Percentiles rank a stretch among this genome's conserved stretches.
These are phyloP conservation scores for Myiozetetes cayanensis DNA, from an alignment of 2,113 vertebrate species.

Conservation along the genomic window DNA sequence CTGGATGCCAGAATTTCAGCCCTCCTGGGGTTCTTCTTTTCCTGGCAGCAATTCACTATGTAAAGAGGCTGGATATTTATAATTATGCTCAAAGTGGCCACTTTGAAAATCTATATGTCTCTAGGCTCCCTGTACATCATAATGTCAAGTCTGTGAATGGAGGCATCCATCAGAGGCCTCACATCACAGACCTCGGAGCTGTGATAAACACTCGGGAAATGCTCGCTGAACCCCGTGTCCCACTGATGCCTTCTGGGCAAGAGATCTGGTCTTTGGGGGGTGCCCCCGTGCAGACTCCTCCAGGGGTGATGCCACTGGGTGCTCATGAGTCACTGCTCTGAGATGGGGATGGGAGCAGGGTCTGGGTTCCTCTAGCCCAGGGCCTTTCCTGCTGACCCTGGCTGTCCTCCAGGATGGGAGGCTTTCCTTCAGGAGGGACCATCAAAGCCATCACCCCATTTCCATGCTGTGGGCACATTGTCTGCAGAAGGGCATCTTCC, in stretches of 20 bases:
- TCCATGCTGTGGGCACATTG: accelerated
- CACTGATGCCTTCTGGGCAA: neutral
- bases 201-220: conserved; percentile 53
- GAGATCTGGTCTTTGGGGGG: neutral
- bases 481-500: neutral
- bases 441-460: neutral
- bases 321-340: neutral
- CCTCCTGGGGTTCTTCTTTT: conserved; percentile 13
- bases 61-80: conserved; percentile 70
- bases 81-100: conserved; percentile 79
- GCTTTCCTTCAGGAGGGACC: neutral
- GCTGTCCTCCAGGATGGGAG: neutral
- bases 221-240: neutral
- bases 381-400: neutral
- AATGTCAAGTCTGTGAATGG: conserved; percentile 76
- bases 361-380: neutral
- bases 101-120: conserved; percentile 82
- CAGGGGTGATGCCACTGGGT: neutral
- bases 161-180: conserved; percentile 80
- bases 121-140: conserved; percentile 83
- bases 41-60: conserved; percentile 62
- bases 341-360: neutral
- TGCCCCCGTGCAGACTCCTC: neutral
- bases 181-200: conserved; percentile 67
- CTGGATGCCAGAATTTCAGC: conserved; percentile 34